phyloP scores from a whole-genome alignment of 2,113 vertebrate genomes.

The Campylomormyrus tamandua region DNA sequence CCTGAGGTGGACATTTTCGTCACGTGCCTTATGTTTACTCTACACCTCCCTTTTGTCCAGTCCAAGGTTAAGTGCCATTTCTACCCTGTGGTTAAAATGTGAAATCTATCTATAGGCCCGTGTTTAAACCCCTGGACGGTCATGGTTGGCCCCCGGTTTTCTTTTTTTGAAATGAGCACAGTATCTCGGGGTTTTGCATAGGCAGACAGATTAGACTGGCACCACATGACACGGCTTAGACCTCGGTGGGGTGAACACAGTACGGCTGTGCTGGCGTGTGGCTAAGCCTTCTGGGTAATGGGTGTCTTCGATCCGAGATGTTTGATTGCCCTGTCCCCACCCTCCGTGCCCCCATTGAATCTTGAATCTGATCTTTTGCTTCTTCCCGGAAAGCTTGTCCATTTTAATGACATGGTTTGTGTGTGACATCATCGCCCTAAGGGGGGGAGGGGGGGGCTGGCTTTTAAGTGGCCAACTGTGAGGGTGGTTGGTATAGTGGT shows the following conservation, averaged over 20 bases:
- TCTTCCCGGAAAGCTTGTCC: not conserved
- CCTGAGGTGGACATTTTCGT: not conserved
- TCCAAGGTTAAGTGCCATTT: not conserved
- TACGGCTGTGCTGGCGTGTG: not conserved
- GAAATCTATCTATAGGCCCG: not conserved
- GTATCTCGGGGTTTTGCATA: not conserved
- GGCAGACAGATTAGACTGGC: not conserved
- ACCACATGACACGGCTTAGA: not conserved
- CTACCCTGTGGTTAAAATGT: not conserved
- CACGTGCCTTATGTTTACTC: not conserved
- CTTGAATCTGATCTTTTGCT: not conserved
- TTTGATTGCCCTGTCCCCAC: not conserved
- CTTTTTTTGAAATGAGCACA: not conserved
- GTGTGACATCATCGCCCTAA: not conserved
- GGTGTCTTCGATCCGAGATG: not conserved
- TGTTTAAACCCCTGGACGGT: not conserved
- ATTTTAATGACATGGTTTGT: not conserved
- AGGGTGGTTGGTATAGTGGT: not conserved
- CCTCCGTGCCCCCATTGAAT: not conserved
- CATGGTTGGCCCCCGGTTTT: not conserved
- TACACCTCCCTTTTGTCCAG: not conserved
- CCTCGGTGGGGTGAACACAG: not conserved
- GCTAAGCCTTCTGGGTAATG: not conserved
- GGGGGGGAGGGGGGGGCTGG: not conserved
- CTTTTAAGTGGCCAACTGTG: not conserved